phyloP scores from a whole-genome alignment of 2,797 vertebrate genomes.

The Delichon dasypus region DNA sequence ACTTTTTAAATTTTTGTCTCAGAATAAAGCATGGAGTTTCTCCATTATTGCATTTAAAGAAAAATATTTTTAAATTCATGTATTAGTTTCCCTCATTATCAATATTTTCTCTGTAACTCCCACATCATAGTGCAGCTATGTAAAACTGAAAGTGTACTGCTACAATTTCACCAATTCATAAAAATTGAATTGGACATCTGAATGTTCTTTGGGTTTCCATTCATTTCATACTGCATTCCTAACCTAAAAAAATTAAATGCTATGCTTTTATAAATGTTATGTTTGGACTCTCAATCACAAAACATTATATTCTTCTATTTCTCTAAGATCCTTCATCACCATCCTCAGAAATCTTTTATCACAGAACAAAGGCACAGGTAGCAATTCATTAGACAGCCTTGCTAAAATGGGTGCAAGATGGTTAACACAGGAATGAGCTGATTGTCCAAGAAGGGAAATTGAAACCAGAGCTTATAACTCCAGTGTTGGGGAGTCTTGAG shows the following conservation, averaged over 20 bases:
- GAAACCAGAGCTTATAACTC: not conserved
- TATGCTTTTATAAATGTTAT: not conserved
- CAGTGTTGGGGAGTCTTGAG: not conserved
- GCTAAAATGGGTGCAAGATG: not conserved
- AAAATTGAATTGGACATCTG: not conserved
- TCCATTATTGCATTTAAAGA: not conserved
- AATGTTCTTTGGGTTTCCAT: not conserved
- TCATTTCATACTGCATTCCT: not conserved
- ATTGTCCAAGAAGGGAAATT: not conserved
- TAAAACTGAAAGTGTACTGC: not conserved
- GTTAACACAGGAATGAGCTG: rapidly evolving
- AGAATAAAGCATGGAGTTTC: not conserved
- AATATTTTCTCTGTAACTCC: not conserved
- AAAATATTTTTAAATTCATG: not conserved
- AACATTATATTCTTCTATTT: not conserved
- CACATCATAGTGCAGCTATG: not conserved
- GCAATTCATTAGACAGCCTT: not conserved
- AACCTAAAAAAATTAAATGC: not conserved
- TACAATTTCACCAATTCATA: not conserved
- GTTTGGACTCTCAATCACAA: not conserved
- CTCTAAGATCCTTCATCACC: not conserved
- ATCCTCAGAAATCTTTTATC: not conserved
- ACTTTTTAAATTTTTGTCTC: not conserved
- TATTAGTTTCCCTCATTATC: not conserved
- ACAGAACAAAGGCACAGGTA: not conserved